Evolutionary conservation across 2,113 vertebrate genomes (phyloP).

Genomic region (Cyanoderma ruficeps): DNA sequence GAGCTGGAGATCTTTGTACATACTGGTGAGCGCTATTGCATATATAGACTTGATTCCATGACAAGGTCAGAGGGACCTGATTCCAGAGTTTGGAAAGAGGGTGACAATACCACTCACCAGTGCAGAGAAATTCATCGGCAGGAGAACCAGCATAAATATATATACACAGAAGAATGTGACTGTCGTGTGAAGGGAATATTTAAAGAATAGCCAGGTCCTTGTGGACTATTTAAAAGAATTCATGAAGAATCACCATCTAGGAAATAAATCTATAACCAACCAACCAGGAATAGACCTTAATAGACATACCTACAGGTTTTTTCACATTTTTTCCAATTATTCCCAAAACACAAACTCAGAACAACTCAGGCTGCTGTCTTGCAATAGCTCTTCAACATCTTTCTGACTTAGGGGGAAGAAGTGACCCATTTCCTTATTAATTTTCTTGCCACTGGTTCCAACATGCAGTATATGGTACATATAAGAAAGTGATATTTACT

Average conservation of each 20-base stretch:
- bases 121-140: neutral
- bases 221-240: neutral
- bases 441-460: neutral
- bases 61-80: neutral
- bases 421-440: neutral
- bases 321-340: neutral
- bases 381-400: neutral
- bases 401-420: neutral
- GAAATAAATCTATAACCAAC: rapidly evolving
- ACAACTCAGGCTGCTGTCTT: neutral
- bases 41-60: neutral
- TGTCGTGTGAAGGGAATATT: neutral
- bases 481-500: neutral
- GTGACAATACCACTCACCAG: neutral
- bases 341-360: neutral
- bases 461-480: too few species aligned
- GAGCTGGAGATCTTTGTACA: neutral
- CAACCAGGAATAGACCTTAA: neutral
- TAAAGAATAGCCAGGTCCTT: neutral
- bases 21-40: neutral
- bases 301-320: neutral
- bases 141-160: neutral
- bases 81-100: neutral
- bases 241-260: neutral
- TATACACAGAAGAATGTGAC: neutral